Evolutionary conservation across 2,888 invertebrate genomes (phyloP).

Genomic region (Agrilus mali): DNA sequence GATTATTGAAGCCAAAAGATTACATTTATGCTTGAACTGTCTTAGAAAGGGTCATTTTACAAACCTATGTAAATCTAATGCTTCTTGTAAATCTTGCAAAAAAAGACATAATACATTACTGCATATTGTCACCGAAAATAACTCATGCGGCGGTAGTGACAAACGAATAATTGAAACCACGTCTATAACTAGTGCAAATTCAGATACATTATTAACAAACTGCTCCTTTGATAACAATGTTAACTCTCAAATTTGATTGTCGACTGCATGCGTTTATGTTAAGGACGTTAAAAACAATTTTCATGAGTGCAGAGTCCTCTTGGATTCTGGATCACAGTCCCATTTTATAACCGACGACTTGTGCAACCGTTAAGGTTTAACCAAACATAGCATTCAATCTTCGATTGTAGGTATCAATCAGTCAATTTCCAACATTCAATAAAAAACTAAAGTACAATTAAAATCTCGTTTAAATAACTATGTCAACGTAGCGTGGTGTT

Average conservation of each 20-base stretch:
- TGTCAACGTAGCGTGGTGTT: constrained; percentile 2
- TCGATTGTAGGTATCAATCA: too few relatives aligned
- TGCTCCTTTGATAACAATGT: constrained; percentile 1
- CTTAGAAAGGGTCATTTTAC: constrained; percentile 6
- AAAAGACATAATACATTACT: constrained; percentile 11
- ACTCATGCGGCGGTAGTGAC: neutral
- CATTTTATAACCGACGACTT: constrained; percentile 8
- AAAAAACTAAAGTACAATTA: constrained; percentile 1
- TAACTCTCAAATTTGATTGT: constrained; percentile 6
- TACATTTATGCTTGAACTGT: constrained; percentile 11
- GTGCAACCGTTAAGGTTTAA: too few relatives aligned
- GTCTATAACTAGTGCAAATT: neutral
- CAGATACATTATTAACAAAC: neutral
- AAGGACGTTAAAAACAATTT: neutral
- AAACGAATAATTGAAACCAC: neutral
- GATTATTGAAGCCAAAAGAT: constrained; percentile 4
- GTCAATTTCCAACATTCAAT: too few relatives aligned
- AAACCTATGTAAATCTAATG: constrained; percentile 5
- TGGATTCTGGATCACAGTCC: constrained; percentile 11
- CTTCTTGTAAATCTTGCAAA: constrained; percentile 7
- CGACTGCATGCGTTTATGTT: constrained; percentile 7
- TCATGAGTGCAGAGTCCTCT: constrained; percentile 4
- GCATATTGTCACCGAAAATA: constrained; percentile 2
- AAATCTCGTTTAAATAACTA: constrained; percentile 6
- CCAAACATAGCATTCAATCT: too few relatives aligned